Base-by-base conservation (phyloP, 2,113 vertebrate genomes). In the Petrocephalus microphthalmus region DNA sequence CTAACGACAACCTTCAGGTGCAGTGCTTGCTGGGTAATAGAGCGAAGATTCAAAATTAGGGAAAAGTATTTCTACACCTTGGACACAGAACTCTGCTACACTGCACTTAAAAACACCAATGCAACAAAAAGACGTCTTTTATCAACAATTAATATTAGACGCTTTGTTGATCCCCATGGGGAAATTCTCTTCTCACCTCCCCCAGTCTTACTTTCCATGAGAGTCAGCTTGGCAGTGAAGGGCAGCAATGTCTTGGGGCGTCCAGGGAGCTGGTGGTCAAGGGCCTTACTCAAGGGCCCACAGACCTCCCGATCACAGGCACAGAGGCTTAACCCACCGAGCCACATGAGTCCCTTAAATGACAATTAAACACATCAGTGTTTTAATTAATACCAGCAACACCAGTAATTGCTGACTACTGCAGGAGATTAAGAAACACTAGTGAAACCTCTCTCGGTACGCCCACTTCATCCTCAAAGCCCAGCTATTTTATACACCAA, bases 331-430 rank as follows among this genome's bases (percentile, higher is more conserved):
- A 42, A 42, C 3, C 42, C 42, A 42, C 42, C 3, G 42, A 42
- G 42, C 42, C 42, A 3, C 42, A 42, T 3, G 90, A 90, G 78
- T 51, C 89, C 87, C 86, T 89, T 90, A 90, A 90, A 91, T 87
- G 88, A 89, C 89, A 90, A 90, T 90, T 90, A 90, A 89, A 88
- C 91, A 84, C 88, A 87, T 86, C 71, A 84, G 57, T 89, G 88
- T 90, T 90, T 90, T 89, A 89, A 91, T 90, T 88, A 83, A 87
- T 47, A 89, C 19, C 86, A 88, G 89, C 87, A 42, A 54, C n/a
- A 67, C 57, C 86, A 84, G 89, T 74, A 90, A 90, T 89, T 89
- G 89, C 89, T 89, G 89, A 88, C 45, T 88, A 84, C 89, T 88
- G 90, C 82, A 84, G 90, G 89, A 84, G 89, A 86, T 19, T n/a